Evolutionary conservation across 2,113 vertebrate genomes (phyloP).

Genomic region (Benitochromis conjunctus): DNA sequence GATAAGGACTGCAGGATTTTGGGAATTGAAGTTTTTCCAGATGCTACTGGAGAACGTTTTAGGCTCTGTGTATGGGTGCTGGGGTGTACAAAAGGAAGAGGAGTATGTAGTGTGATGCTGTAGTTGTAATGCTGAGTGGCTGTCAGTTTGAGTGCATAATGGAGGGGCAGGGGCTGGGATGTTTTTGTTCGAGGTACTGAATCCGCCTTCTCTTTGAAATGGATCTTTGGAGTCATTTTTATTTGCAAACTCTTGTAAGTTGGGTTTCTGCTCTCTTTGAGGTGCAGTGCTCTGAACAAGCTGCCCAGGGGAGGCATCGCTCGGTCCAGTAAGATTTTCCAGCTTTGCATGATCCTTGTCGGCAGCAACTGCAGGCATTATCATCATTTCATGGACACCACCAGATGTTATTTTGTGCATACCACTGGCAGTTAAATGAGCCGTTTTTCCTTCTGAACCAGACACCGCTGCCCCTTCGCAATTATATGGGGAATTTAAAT

Average conservation of each 20-base stretch:
- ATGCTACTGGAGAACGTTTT: slow-evolving; percentile 64
- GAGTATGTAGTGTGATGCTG: slow-evolving; percentile 12
- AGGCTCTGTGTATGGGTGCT: slow-evolving; percentile 33
- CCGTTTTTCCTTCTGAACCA: slow-evolving; percentile 13
- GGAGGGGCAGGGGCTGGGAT: not conserved
- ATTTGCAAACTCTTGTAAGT: not conserved
- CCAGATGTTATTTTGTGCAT: slow-evolving; percentile 42
- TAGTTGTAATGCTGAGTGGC: slow-evolving; percentile 18
- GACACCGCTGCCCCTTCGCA: slow-evolving; percentile 7
- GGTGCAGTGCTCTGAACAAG: not conserved
- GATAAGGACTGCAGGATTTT: slow-evolving; percentile 61
- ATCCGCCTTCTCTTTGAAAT: not conserved
- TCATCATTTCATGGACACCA: slow-evolving; percentile 14
- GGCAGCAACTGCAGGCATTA: slow-evolving; percentile 11
- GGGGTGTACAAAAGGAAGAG: slow-evolving; percentile 4
- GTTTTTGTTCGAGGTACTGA: slow-evolving; percentile 1
- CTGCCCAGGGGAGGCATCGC: not conserved
- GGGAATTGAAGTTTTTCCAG: slow-evolving; percentile 72
- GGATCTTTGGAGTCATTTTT: slow-evolving; percentile 13
- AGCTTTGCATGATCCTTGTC: slow-evolving; percentile 1
- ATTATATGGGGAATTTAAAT: slow-evolving; percentile 18
- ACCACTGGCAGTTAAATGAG: slow-evolving; percentile 22
- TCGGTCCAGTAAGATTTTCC: slow-evolving; percentile 14
- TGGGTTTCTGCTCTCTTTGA: slow-evolving; percentile 21
- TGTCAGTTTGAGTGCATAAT: slow-evolving; percentile 16